Evolutionary conservation across 2,888 invertebrate genomes (phyloP).

Genomic region (Cryptus armator): DNA sequence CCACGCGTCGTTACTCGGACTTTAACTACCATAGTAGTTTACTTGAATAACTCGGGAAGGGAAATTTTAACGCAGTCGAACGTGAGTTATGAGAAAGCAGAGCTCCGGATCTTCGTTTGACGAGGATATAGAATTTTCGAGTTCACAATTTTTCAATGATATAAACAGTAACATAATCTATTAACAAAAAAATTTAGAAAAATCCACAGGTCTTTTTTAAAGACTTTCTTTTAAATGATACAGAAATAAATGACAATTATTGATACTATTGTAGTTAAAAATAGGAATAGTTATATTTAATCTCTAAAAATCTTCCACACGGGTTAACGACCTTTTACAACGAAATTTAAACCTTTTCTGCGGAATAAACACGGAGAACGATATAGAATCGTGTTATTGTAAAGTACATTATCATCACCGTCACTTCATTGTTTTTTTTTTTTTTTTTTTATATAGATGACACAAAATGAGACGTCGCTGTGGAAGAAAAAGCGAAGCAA

Average conservation of each 20-base stretch:
- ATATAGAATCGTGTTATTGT: neutral
- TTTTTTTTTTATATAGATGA: neutral
- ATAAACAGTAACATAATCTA: too few relatives aligned
- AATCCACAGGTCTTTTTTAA: too few relatives aligned
- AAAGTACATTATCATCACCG: neutral
- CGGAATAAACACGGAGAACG: neutral
- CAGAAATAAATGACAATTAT: too few relatives aligned
- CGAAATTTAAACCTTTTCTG: neutral
- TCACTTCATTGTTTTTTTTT: neutral
- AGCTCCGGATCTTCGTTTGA: neutral
- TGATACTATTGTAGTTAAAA: too few relatives aligned
- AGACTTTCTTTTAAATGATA: too few relatives aligned
- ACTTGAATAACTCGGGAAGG: neutral
- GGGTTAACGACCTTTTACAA: too few relatives aligned
- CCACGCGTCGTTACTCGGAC: neutral
- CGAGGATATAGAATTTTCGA: too few relatives aligned
- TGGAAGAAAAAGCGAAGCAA: slow-evolving; percentile 8
- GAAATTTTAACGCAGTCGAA: neutral
- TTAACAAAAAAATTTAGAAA: too few relatives aligned
- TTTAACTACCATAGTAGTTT: slow-evolving; percentile 5
- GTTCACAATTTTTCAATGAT: too few relatives aligned
- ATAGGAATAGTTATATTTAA: too few relatives aligned
- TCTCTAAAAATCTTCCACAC: too few relatives aligned
- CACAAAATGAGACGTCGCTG: slow-evolving; percentile 5
- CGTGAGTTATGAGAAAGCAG: neutral